These are phyloP conservation scores for Procavia capensis DNA, from an alignment of 2,113 vertebrate genomes.

Conservation along the genomic window DNA sequence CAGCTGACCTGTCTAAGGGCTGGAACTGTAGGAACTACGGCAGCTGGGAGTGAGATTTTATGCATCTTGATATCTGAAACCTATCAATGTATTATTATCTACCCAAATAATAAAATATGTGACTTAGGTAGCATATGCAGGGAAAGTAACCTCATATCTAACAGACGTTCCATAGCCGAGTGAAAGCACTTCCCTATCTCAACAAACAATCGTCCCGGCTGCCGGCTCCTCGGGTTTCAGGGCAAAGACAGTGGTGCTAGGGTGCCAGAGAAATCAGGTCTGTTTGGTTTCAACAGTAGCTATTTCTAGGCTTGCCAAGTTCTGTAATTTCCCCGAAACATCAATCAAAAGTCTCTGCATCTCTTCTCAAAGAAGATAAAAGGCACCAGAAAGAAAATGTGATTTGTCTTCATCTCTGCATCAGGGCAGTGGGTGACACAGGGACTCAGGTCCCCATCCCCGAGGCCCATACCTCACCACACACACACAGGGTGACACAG, in stretches of 20 bases:
- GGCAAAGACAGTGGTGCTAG: accelerated
- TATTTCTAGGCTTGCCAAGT: neutral
- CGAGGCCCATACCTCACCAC: neutral
- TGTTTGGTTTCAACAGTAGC: neutral
- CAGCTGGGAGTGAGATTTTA: neutral
- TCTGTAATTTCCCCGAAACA: neutral
- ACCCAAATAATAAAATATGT: neutral
- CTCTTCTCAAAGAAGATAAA: neutral
- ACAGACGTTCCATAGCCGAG: neutral
- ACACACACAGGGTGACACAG: neutral
- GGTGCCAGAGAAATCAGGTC: neutral
- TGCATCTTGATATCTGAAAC: neutral
- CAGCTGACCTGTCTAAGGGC: accelerated
- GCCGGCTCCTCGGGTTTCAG: too few species aligned
- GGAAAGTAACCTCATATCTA: neutral
- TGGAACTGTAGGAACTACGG: neutral
- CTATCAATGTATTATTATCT: neutral
- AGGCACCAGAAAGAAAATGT: neutral
- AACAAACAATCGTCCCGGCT: neutral
- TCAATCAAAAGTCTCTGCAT: neutral
- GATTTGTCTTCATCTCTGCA: neutral
- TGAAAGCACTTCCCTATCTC: accelerated
- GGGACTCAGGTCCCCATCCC: neutral
- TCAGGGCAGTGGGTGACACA: neutral
- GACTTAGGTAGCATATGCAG: neutral